Evolutionary conservation across 53 echinoderm and acorn worm genomes (phyloP), one percentile per base, ranked within the genome.

Genomic region (Henricia sp.): DNA sequence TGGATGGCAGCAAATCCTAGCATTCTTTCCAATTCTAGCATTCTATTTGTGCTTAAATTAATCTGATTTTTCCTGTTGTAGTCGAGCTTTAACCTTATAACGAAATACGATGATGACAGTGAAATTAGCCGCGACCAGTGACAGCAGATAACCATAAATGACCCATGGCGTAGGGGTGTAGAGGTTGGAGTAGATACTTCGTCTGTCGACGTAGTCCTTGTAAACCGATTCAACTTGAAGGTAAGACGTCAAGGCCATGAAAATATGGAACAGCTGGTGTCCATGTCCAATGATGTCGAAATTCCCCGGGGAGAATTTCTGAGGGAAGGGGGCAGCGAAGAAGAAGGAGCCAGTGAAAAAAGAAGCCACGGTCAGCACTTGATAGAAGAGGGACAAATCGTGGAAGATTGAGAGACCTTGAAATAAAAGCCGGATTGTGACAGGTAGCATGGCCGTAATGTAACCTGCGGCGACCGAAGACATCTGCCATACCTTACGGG

Each of bases 401-500:
- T 88, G 55, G 66, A 83, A 63, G n/a, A 74, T 57, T 0, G 84
- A 77, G 3, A 66, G 19, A 17, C 65, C 82, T 23, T 86, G 83
- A 41, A 75, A 83, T 0, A 93, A 37, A 9, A 93, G 69, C 11
- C 91, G 93, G 52, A 84, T 87, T 29, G 83, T 78, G 33, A 96
- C 83, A 44, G 97, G 97, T 6, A 83, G 62, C 16, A 92, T 92
- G 84, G 68, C 84, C 62, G 67, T 88, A 57, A 90, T 76, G 85
- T 94, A 96, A 4, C 91, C 88, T 50, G 84, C 54, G 11, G 88
- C 91, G 2, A 89, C 90, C 0, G 94, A 88, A 17, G 87, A 77
- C 82, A 94, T 82, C 85, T 94, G 94, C 97, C 97, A 96, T 40
- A 94, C 85, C 77, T 94, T 96, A 5, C 94, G 82, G 24, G 88